Evolutionary conservation across 1,140 invertebrate genomes (phyloP), one percentile per base, ranked within the genome.

Genomic region (Camponotus pennsylvanicus): DNA sequence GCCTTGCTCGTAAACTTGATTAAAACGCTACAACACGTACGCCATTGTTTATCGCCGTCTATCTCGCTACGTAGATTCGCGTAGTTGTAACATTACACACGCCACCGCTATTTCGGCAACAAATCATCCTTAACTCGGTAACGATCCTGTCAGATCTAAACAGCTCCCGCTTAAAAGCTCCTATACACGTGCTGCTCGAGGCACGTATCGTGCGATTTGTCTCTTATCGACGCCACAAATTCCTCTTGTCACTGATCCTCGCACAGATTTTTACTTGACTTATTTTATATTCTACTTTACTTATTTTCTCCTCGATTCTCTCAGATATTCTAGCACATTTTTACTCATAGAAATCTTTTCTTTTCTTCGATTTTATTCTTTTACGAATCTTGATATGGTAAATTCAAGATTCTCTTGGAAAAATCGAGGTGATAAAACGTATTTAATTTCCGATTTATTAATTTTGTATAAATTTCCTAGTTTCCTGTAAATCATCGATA

Each of bases 81-180:
- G 52, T 57, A 40, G 64, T 13, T 21, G 78, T 70, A 59, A 59
- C 7, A 27, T 55, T 34, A 45, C 69, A 45, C 21, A 52, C 18
- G 59, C 37, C 32, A 49, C 37, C 32, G 70, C 59, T 18, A 64
- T 64, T 64, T 37, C 61, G 21, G 37, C 34, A 59, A 85, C 82
- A 85, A 85, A 85, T 85, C 73, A 85, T 67, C 49, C 45, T 55
- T 85, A 78, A 85, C 73, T 45, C 59, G 13, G 45, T 66, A 66
- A 85, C 82, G 73, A 85, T 67, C 71, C 61, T 73, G 59, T 63
- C 75, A 34, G 61, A 75, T 73, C 69, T 73, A 49, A 80, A 83
- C 79, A 37, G 13, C 70, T 70, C 15, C 15, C 34, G 78, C 2
- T 80, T 70, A 70, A 70, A 76, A 40, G 27, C 37, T 59, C n/a